Conservation (phyloP, 2,888 invertebrate genomes). For the Lepidocyrtoides sp. region DNA sequence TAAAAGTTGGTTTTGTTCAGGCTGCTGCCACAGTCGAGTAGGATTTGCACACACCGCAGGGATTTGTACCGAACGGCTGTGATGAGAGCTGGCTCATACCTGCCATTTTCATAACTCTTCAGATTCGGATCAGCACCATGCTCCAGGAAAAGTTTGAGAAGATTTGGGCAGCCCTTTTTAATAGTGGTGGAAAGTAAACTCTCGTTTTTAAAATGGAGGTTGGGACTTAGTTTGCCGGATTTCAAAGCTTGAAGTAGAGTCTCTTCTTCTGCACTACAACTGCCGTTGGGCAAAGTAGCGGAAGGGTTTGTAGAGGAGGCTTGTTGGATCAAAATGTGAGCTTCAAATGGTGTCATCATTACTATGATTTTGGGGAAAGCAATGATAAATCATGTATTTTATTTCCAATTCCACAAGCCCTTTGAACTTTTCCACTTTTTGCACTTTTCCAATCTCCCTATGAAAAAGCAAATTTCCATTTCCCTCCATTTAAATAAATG, state of each 20-base stretch:
- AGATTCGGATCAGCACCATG: constrained; percentile 82
- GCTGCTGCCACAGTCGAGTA: constrained; percentile 81
- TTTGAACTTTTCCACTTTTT: too few species aligned
- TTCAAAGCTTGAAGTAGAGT: constrained; percentile 54
- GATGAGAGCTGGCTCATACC: constrained; percentile 83
- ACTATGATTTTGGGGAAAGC: background rate
- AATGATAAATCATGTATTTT: too few species aligned
- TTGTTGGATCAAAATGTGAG: constrained; percentile 78
- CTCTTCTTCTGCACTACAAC: background rate
- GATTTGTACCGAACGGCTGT: constrained; percentile 82
- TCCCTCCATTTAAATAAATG: too few species aligned
- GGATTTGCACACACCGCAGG: constrained; percentile 76
- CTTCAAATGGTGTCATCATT: constrained; percentile 79
- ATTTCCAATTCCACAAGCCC: background rate
- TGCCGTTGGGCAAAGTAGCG: background rate
- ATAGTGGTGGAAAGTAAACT: constrained; percentile 82
- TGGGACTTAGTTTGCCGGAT: constrained; percentile 71
- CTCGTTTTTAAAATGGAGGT: constrained; percentile 80
- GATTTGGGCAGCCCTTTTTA: constrained; percentile 62
- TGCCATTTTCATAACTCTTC: constrained; percentile 83
- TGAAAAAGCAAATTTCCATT: too few species aligned
- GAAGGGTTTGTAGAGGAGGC: background rate
- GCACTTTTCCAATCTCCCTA: too few species aligned
- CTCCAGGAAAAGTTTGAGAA: constrained; percentile 79
- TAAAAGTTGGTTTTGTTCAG: constrained; percentile 81